Conservation (phyloP, 2,888 invertebrate species). For the Bimastos eiseni region DNA sequence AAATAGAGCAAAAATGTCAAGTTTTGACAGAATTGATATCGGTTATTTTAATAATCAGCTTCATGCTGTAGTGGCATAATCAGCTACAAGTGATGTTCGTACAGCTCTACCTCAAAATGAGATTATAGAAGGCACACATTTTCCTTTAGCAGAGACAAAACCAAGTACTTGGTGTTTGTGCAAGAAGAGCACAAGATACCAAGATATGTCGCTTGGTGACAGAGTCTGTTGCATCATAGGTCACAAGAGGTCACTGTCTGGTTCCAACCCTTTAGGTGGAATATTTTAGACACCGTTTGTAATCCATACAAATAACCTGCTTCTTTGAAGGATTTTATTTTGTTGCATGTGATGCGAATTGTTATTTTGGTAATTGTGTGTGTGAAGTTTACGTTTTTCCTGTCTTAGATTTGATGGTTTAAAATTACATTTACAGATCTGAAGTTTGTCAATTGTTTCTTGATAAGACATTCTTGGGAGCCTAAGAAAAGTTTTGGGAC, state of each 20-base stretch:
- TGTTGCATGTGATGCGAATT: background rate
- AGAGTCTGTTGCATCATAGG: background rate
- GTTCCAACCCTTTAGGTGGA: background rate
- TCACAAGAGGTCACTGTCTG: background rate
- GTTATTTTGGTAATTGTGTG: slow-evolving; percentile 13
- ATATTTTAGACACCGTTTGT: background rate
- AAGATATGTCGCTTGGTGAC: background rate
- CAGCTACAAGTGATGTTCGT: no score
- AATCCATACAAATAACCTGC: background rate
- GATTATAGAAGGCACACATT: background rate
- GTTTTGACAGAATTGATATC: no score
- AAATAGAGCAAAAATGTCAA: no score
- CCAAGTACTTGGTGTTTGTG: background rate
- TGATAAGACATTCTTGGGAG: background rate
- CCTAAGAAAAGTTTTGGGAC: background rate
- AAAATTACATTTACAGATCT: background rate
- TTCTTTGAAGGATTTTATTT: background rate
- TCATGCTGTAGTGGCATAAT: no score
- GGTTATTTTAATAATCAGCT: no score
- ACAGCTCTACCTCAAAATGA: background rate
- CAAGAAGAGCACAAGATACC: background rate
- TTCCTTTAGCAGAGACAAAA: background rate
- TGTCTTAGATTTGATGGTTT: background rate
- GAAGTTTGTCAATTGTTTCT: background rate
- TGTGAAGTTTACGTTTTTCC: slow-evolving; percentile 6